A percentile compares a stretch with the other conserved stretches of the same genome.
phyloP scores from a whole-genome alignment of 2,113 vertebrate species.

The Salminus brasiliensis region DNA sequence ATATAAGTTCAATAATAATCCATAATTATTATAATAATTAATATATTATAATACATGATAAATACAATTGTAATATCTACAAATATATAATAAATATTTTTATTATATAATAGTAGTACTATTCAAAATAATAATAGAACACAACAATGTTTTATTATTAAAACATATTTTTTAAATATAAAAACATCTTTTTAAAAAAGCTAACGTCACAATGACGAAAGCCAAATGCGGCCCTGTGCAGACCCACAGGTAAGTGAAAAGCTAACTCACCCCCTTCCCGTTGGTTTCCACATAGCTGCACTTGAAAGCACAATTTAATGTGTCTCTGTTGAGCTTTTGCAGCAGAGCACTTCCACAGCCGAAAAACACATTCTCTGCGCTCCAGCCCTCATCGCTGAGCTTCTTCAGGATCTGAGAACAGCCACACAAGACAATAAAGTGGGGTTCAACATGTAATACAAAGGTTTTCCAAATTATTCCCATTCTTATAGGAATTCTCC shows the following conservation, averaged over 20 bases:
- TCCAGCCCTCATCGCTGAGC: slow-evolving; percentile 75
- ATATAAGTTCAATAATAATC: too few relatives aligned
- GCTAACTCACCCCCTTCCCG: slow-evolving; percentile 69
- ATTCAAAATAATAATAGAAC: too few relatives aligned
- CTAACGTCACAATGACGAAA: too few relatives aligned
- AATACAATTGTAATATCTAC: too few relatives aligned
- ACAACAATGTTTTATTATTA: too few relatives aligned
- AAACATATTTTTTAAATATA: too few relatives aligned
- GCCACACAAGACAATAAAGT: neutral
- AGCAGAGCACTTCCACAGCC: slow-evolving; percentile 76
- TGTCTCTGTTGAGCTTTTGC: slow-evolving; percentile 80
- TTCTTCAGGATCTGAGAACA: slow-evolving; percentile 71
- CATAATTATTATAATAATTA: too few relatives aligned
- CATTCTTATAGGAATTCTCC: neutral
- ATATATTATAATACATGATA: too few relatives aligned
- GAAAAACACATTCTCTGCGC: slow-evolving; percentile 75
- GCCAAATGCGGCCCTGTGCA: too few relatives aligned
- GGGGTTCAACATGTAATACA: neutral
- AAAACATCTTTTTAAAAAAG: too few relatives aligned
- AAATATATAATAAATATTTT: too few relatives aligned
- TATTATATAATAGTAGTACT: too few relatives aligned
- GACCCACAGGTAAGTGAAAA: neutral
- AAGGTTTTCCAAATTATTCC: neutral
- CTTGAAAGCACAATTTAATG: slow-evolving; percentile 77
- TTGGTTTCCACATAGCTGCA: slow-evolving; percentile 79